Evolutionary conservation across 2,113 vertebrate genomes (phyloP).

Genomic region (Alaudala cheleensis): DNA sequence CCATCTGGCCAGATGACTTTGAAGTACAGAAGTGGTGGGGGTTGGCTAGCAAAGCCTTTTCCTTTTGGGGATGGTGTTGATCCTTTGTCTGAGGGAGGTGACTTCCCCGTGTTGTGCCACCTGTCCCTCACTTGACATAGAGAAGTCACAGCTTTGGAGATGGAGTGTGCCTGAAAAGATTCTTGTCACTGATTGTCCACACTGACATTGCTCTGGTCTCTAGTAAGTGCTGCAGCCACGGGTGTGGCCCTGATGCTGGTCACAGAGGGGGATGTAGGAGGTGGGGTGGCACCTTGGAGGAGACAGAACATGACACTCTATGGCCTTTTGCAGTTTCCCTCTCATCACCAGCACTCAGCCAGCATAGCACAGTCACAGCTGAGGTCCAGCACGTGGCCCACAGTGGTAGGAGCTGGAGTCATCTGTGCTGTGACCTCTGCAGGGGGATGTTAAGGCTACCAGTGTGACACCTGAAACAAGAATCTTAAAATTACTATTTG

Average conservation of each 20-base stretch:
- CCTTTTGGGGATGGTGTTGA: neutral
- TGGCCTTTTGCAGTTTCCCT: neutral
- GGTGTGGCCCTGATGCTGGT: neutral
- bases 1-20: neutral
- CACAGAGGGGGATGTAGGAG: neutral
- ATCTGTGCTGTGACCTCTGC: neutral
- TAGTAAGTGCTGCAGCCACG: neutral
- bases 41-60: neutral
- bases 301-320: neutral
- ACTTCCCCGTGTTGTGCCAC: neutral
- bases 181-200: neutral
- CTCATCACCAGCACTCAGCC: neutral
- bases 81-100: neutral
- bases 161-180: neutral
- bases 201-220: neutral
- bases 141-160: neutral
- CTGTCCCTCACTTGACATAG: neutral
- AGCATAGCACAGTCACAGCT: accelerated
- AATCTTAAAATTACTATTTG: neutral
- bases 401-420: neutral
- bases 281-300: neutral
- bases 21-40: neutral
- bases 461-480: neutral
- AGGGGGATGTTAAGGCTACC: neutral
- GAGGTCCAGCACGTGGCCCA: neutral